Evolutionary conservation across 92 coral and sea anemone genomes (phyloP).

Genomic region (Paramuricea clavata): DNA sequence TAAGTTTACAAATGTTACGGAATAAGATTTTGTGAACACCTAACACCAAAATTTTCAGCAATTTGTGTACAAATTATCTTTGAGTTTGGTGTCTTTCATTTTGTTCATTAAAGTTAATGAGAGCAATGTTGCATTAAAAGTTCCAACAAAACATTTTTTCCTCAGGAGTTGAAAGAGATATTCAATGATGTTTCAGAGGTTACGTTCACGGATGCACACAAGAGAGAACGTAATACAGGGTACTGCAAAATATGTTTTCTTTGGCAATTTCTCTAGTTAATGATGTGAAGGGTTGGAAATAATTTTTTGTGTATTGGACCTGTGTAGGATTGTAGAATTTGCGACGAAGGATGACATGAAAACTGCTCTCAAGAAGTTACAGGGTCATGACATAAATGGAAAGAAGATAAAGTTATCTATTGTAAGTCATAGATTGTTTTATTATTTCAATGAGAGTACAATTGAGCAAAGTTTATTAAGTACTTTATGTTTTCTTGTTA

Average conservation of each 20-base stretch:
- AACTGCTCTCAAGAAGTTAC: constrained; percentile 88
- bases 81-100: too few relatives aligned
- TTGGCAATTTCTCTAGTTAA: too few relatives aligned
- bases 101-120: background rate
- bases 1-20: too few relatives aligned
- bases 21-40: too few relatives aligned
- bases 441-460: background rate
- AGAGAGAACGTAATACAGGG: constrained; percentile 96
- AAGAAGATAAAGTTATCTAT: constrained; percentile 84
- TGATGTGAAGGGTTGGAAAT: background rate
- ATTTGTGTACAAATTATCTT: too few relatives aligned
- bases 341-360: constrained; percentile 97
- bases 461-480: background rate
- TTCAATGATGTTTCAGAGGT: constrained; percentile 95
- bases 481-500: background rate
- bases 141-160: background rate
- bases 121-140: background rate
- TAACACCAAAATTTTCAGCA: too few relatives aligned
- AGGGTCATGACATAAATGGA: constrained; percentile 92
- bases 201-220: constrained; percentile 99
- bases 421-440: constrained; percentile 61
- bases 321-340: constrained; percentile 91
- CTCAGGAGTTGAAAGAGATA: constrained; percentile 95
- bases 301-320: constrained; percentile 60
- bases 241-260: constrained; percentile 8